Conservation (phyloP, 1,140 invertebrate species). For the Microplitis mediator region DNA sequence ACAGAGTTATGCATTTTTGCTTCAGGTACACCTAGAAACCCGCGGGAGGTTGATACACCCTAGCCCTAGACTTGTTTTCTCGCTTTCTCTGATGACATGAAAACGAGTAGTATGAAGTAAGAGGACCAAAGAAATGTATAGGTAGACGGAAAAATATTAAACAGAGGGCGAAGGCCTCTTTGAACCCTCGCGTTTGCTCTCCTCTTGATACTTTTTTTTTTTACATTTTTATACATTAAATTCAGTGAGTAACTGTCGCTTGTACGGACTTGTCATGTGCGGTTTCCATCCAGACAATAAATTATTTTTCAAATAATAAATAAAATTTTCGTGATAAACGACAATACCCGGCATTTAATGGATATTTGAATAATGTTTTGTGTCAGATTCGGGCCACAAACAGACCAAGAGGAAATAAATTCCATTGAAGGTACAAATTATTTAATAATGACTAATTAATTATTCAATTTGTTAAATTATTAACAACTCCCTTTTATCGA, state of each 20-base stretch:
- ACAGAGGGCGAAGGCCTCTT: constrained; percentile 38
- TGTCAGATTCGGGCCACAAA: constrained; percentile 26
- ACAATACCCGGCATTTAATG: too few species aligned
- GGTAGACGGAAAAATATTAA: constrained; percentile 38
- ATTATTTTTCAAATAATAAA: too few species aligned
- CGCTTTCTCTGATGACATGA: neutral
- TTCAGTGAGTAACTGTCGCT: constrained; percentile 8
- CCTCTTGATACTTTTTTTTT: neutral
- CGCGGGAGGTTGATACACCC: too few species aligned
- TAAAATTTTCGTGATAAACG: too few species aligned
- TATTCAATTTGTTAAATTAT: neutral
- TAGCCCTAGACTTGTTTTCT: neutral
- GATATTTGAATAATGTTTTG: constrained; percentile 27
- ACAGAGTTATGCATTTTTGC: too few species aligned
- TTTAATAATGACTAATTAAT: neutral
- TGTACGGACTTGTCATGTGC: constrained; percentile 15
- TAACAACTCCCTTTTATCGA: too few species aligned
- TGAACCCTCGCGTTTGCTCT: constrained; percentile 38
- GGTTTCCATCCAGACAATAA: neutral
- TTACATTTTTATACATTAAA: constrained; percentile 9
- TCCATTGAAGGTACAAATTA: neutral
- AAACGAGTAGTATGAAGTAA: neutral
- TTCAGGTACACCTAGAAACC: too few species aligned
- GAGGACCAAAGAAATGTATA: constrained; percentile 25
- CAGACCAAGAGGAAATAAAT: constrained; percentile 16